Evolutionary conservation across 2,888 invertebrate species (phyloP).

Genomic region (Noctuana brunneofusca): DNA sequence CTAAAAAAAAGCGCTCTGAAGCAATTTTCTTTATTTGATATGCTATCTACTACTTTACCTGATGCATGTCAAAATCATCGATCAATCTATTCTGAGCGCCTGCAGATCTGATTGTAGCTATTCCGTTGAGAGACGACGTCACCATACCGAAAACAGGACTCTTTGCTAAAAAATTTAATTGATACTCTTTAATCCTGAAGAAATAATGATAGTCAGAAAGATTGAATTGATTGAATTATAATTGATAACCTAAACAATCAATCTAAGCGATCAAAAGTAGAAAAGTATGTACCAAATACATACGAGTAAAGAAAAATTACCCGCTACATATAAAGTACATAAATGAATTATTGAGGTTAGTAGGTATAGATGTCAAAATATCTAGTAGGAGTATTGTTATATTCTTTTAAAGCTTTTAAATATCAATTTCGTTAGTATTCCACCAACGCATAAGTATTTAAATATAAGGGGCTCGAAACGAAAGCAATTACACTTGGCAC

Average conservation of each 20-base stretch:
- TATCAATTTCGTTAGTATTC: not conserved
- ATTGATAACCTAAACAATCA: no score
- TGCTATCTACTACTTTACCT: constrained; percentile 56
- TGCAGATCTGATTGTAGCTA: constrained; percentile 89
- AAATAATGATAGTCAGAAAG: no score
- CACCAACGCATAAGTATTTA: constrained; percentile 4
- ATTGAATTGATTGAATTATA: no score
- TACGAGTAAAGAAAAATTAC: no score
- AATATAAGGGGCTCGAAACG: constrained; percentile 11
- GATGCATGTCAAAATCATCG: constrained; percentile 82
- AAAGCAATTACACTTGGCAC: constrained; percentile 25
- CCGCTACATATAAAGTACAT: no score
- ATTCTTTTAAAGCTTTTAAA: not conserved
- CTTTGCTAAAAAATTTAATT: constrained; percentile 80
- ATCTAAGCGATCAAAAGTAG: no score
- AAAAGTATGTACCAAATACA: no score
- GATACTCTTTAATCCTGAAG: not conserved
- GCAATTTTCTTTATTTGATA: not conserved
- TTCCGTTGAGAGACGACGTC: constrained; percentile 88
- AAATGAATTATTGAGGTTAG: no score
- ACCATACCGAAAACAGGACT: constrained; percentile 92
- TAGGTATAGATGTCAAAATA: no score
- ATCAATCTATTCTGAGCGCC: constrained; percentile 85
- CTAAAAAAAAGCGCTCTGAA: not conserved
- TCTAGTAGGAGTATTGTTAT: no score